Conservation (phyloP, 2,113 vertebrate genomes). For the Lota lota region DNA sequence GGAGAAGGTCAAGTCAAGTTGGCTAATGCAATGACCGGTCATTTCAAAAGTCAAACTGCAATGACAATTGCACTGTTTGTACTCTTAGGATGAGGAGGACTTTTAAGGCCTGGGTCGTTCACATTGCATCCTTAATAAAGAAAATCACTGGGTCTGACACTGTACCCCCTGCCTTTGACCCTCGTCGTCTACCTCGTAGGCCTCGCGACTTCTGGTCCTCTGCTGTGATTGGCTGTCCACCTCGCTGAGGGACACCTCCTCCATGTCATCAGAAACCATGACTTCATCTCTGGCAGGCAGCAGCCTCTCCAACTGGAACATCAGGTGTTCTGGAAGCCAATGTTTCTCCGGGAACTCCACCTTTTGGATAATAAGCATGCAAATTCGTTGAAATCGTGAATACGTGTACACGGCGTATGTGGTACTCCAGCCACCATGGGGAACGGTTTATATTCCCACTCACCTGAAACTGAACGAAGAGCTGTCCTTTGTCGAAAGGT, state of each 20-base stretch:
- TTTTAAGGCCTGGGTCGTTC: not conserved
- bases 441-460: conserved; percentile 29
- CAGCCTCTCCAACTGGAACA: conserved; percentile 83
- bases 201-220: conserved; percentile 75
- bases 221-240: conserved; percentile 72
- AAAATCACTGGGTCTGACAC: conserved; percentile 82
- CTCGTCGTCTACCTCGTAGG: conserved; percentile 83
- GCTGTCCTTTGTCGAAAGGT: conserved; percentile 84
- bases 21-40: too few species aligned
- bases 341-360: conserved; percentile 87
- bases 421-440: too few species aligned
- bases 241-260: conserved; percentile 87
- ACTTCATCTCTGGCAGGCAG: conserved; percentile 84
- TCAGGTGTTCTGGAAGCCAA: conserved; percentile 85
- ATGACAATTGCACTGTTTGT: not conserved
- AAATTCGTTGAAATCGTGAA: not conserved
- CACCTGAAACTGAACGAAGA: conserved; percentile 88
- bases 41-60: too few species aligned
- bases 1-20: too few species aligned
- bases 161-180: conserved; percentile 82
- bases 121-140: conserved; percentile 17
- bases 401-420: not conserved
- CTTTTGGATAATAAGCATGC: conserved; percentile 64
- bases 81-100: not conserved
- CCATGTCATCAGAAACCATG: conserved; percentile 88